These are phyloP conservation scores for Ammospiza caudacuta DNA, from an alignment of 2,113 vertebrate species.

Conservation along the genomic window DNA sequence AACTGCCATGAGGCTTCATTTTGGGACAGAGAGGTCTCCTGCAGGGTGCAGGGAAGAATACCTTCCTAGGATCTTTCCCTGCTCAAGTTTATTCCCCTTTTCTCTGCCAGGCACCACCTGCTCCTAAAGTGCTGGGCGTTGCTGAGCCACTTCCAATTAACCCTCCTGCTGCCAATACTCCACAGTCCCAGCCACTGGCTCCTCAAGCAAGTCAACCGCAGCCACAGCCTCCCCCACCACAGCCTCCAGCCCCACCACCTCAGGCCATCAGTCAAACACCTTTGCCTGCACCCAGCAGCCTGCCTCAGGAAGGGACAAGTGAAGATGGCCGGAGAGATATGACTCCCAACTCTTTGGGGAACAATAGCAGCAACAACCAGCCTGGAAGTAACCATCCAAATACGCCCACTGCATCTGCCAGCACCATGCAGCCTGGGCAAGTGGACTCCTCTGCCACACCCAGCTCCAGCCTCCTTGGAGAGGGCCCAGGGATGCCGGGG, in stretches of 20 bases:
- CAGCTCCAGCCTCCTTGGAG: constrained; percentile 53
- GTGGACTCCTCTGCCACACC: constrained; percentile 30
- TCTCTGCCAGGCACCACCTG: constrained; percentile 53
- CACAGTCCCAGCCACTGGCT: constrained; percentile 82
- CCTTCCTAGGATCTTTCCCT: background rate
- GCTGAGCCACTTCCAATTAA: constrained; percentile 82
- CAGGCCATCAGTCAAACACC: constrained; percentile 66
- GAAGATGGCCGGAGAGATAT: constrained; percentile 76
- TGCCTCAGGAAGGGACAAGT: constrained; percentile 64
- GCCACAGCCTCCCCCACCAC: constrained; percentile 68
- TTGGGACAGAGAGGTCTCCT: background rate
- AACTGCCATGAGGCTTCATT: background rate
- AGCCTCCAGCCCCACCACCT: constrained; percentile 42
- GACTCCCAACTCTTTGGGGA: constrained; percentile 80
- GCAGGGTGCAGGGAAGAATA: background rate
- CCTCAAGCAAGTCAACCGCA: constrained; percentile 70
- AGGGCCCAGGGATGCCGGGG: constrained; percentile 64
- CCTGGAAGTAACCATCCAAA: constrained; percentile 74
- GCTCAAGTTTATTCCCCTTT: constrained; percentile 9
- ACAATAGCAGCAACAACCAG: constrained; percentile 64
- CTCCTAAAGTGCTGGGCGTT: constrained; percentile 80
- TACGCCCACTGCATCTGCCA: constrained; percentile 61
- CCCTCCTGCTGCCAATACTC: constrained; percentile 82
- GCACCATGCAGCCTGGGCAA: constrained; percentile 67
- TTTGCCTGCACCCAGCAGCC: constrained; percentile 20